Conservation (phyloP, 2,113 vertebrate species). For the Epinephelus lanceolatus region DNA sequence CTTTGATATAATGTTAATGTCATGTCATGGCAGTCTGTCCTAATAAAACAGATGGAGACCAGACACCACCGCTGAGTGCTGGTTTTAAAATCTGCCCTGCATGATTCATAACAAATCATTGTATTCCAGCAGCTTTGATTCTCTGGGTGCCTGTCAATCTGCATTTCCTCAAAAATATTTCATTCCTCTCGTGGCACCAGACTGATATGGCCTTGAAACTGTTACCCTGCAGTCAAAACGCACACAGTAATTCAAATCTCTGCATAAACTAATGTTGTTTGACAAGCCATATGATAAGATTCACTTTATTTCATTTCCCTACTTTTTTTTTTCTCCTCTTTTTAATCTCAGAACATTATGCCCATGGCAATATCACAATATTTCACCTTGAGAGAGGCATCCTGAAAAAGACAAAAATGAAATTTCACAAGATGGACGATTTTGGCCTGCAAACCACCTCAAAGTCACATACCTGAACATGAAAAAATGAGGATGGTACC, state of each 20-base stretch:
- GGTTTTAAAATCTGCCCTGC: constrained; percentile 21
- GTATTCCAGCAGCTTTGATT: constrained; percentile 60
- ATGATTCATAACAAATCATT: constrained; percentile 67
- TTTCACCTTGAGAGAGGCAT: constrained; percentile 76
- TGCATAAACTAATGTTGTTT: constrained; percentile 63
- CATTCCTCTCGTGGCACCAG: constrained; percentile 31
- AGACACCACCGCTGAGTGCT: constrained; percentile 14
- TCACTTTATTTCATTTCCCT: constrained; percentile 68
- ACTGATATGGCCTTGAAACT: constrained; percentile 43
- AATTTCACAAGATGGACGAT: constrained; percentile 78
- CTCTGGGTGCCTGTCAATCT: constrained; percentile 63
- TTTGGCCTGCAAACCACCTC: constrained; percentile 66
- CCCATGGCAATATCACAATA: constrained; percentile 57
- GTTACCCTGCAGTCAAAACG: constrained; percentile 33
- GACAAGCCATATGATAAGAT: constrained; percentile 67
- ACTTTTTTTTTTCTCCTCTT: not conserved
- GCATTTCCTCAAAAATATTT: constrained; percentile 55
- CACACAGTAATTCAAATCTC: constrained; percentile 56
- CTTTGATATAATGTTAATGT: constrained; percentile 21
- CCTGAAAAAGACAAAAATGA: constrained; percentile 68
- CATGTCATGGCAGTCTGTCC: not conserved
- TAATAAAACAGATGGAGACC: constrained; percentile 30
- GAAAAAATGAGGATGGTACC: constrained; percentile 59
- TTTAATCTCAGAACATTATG: constrained; percentile 69
- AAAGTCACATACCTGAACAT: constrained; percentile 74